Evolutionary conservation across 2,888 invertebrate species (phyloP).

Genomic region (Tromatobia lineatoria): DNA sequence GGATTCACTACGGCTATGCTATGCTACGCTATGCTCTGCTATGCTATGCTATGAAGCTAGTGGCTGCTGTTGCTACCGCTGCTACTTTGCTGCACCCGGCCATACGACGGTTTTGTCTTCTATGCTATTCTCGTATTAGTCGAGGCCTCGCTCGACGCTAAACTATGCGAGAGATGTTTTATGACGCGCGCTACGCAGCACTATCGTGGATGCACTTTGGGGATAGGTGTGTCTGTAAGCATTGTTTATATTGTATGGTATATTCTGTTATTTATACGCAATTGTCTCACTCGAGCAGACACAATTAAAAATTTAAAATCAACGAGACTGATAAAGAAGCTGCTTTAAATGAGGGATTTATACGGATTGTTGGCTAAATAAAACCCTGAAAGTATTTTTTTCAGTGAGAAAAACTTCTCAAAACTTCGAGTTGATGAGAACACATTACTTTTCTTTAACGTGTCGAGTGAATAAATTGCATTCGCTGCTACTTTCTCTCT

Average conservation of each 20-base stretch:
- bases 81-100: conserved; percentile 31
- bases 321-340: neutral
- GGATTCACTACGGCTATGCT: neutral
- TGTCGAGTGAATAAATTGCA: neutral
- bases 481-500: neutral
- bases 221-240: neutral
- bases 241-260: neutral
- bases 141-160: conserved; percentile 41
- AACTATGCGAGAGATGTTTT: conserved; percentile 65
- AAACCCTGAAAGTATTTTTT: neutral
- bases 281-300: neutral
- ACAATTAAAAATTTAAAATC: neutral
- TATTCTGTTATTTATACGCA: conserved; percentile 13
- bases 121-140: conserved; percentile 66
- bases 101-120: conserved; percentile 44
- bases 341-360: neutral
- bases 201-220: conserved; percentile 16
- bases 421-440: neutral
- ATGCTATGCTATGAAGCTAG: conserved; percentile 16
- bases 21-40: neutral
- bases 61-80: neutral
- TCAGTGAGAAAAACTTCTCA: neutral
- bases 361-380: conserved; percentile 4
- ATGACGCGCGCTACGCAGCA: conserved; percentile 58
- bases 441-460: neutral